Percentiles rank a stretch among this genome's conserved stretches.
phyloP scores from a whole-genome alignment of 2,113 vertebrate genomes.

The Marcusenius ussheri region DNA sequence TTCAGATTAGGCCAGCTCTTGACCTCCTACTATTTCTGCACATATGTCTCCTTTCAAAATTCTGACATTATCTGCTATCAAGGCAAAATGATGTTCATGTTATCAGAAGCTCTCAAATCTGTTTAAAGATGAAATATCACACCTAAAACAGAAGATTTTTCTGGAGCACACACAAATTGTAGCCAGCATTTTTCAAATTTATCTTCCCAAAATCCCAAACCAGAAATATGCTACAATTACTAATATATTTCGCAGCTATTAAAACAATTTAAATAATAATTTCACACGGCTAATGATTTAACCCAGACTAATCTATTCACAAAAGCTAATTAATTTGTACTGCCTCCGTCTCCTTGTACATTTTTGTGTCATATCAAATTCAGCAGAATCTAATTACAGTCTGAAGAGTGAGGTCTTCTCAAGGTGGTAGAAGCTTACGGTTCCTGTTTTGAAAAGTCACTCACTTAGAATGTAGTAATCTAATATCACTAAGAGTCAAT shows the following conservation, averaged over 20 bases:
- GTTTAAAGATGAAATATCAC: too few relatives aligned
- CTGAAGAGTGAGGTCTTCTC: background rate
- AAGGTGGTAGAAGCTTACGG: background rate
- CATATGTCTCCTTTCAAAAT: background rate
- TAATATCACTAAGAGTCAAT: background rate
- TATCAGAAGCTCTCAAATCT: background rate
- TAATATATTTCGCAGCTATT: background rate
- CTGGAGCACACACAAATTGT: background rate
- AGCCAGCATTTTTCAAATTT: background rate
- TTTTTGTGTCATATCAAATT: constrained; percentile 14
- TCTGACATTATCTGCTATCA: background rate
- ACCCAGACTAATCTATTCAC: constrained; percentile 13
- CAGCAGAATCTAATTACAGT: constrained; percentile 14
- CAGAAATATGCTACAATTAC: background rate
- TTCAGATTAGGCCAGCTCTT: background rate
- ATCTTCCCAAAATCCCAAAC: constrained; percentile 4
- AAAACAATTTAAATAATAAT: constrained; percentile 12
- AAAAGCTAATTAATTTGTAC: constrained; percentile 19
- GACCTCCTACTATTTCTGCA: background rate
- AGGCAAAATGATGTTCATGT: background rate
- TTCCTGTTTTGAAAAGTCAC: background rate
- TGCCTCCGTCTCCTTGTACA: background rate
- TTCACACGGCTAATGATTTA: constrained; percentile 7
- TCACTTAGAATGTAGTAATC: background rate
- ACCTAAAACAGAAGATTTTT: background rate